Evolutionary conservation across 2,113 vertebrate genomes (phyloP).

Genomic region (Ailuropoda melanoleuca): DNA sequence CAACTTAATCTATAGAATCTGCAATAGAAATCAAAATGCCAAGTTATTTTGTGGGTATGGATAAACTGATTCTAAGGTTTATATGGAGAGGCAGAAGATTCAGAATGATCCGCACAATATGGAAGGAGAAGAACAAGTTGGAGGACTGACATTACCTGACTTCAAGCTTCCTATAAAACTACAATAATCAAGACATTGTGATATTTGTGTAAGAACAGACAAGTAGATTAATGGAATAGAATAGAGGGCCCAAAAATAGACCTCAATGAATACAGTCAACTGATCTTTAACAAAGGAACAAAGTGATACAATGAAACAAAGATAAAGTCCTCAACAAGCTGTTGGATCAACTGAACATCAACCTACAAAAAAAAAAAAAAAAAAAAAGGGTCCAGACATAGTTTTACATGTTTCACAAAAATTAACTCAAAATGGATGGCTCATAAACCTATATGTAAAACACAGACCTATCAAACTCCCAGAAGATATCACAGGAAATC

Average conservation of each 20-base stretch:
- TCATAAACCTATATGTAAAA: neutral
- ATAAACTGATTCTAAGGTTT: neutral
- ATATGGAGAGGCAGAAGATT: neutral
- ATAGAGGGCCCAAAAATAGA: neutral
- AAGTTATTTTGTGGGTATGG: neutral
- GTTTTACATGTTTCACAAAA: neutral
- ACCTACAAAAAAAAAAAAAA: neutral
- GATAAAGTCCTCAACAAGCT: neutral
- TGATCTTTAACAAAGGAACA: neutral
- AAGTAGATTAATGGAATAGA: neutral
- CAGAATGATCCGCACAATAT: neutral
- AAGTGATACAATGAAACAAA: neutral
- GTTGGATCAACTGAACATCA: neutral
- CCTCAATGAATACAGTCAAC: neutral
- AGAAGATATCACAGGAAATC: neutral
- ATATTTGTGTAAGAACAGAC: neutral
- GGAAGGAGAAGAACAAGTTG: neutral
- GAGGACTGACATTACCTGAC: neutral
- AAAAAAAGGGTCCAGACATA: neutral
- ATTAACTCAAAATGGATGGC: neutral
- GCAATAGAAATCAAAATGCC: neutral
- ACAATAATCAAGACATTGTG: neutral
- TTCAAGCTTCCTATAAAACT: neutral
- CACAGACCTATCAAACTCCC: neutral
- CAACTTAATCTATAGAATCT: neutral